Conservation (phyloP, 1,140 invertebrate species). For the Babylonia areolata region DNA sequence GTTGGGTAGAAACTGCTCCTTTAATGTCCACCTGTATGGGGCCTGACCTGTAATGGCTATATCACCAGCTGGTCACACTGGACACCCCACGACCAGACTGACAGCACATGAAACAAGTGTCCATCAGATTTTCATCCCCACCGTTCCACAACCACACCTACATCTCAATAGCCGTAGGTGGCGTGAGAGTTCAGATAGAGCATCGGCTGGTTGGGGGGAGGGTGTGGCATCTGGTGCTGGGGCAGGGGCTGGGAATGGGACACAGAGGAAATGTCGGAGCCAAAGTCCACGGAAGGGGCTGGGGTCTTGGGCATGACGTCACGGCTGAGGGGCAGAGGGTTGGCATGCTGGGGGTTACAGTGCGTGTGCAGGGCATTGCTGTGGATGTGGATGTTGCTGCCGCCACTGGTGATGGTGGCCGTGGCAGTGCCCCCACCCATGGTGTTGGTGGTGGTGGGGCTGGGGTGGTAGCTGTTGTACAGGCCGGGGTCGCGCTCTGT, state of each 20-base stretch:
- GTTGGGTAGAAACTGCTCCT: not conserved
- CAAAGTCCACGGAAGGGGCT: conserved; percentile 64
- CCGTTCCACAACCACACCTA: no score
- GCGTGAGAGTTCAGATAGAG: conserved; percentile 39
- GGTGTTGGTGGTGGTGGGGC: conserved; percentile 45
- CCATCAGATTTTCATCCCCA: no score
- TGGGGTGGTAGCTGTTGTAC: conserved; percentile 46
- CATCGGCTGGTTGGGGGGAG: conserved; percentile 36
- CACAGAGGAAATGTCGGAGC: conserved; percentile 71
- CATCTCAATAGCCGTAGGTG: conserved; percentile 32
- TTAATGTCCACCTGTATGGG: no score
- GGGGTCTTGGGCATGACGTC: conserved; percentile 56
- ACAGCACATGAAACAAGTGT: no score
- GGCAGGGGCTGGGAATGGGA: conserved; percentile 62
- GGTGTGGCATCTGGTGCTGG: conserved; percentile 43
- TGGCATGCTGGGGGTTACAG: conserved; percentile 46
- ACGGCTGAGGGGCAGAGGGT: conserved; percentile 43
- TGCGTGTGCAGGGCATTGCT: conserved; percentile 38
- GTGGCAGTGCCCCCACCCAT: conserved; percentile 44
- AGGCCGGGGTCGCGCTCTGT: conserved; percentile 61
- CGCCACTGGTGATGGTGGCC: conserved; percentile 46
- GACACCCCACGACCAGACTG: not conserved
- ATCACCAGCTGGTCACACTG: no score
- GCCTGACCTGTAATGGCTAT: no score
- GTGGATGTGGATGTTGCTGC: conserved; percentile 49